A percentile compares a stretch with the other conserved stretches of the same genome.
These are phyloP conservation scores for Pipistrellus pipistrellus DNA, from an alignment of 2,797 vertebrate genomes.

Conservation along the genomic window DNA sequence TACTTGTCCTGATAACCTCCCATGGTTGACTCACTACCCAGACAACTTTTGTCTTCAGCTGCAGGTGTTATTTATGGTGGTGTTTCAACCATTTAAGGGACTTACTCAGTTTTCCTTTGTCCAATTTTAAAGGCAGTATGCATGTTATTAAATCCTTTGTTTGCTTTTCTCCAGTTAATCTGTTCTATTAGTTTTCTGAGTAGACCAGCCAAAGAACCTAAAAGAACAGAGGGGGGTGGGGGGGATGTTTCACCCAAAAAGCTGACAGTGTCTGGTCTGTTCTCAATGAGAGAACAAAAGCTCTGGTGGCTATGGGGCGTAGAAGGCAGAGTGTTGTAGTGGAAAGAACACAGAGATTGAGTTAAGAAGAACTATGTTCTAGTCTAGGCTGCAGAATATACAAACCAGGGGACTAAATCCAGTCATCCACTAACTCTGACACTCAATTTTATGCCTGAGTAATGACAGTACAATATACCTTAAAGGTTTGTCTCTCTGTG, in stretches of 20 bases:
- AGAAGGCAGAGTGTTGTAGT: background rate
- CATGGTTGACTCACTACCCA: too few species aligned
- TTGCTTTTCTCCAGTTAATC: background rate
- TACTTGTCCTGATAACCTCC: background rate
- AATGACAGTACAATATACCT: background rate
- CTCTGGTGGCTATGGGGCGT: background rate
- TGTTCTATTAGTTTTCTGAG: background rate
- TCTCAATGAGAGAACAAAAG: background rate
- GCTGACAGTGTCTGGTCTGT: background rate
- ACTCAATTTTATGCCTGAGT: background rate
- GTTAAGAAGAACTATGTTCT: background rate
- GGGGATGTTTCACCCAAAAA: background rate
- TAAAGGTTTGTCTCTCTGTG: background rate
- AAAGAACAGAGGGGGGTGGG: background rate
- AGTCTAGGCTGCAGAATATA: background rate
- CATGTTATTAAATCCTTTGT: background rate
- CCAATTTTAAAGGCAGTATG: background rate
- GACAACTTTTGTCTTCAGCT: background rate
- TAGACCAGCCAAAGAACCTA: background rate
- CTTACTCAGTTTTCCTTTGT: background rate
- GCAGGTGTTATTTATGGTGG: background rate
- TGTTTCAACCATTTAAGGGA: background rate
- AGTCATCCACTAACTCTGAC: background rate
- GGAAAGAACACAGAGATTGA: background rate
- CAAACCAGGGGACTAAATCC: background rate